Evolutionary conservation across 1,140 invertebrate genomes (phyloP).

Genomic region (Saxidomus purpurata): DNA sequence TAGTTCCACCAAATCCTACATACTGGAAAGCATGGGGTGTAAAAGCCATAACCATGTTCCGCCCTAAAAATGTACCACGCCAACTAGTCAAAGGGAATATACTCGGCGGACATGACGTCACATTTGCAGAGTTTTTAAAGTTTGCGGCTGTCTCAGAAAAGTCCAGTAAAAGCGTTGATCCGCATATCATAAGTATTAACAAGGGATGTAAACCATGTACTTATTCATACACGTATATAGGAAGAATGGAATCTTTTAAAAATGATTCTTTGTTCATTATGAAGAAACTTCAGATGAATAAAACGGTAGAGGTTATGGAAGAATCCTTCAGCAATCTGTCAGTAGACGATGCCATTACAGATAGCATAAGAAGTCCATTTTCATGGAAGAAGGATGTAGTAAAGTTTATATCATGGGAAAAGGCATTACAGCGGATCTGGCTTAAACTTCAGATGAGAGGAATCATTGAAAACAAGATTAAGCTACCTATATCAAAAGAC

Average conservation of each 20-base stretch:
- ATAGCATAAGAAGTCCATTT: conserved; percentile 42
- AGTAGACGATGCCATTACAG: conserved; percentile 42
- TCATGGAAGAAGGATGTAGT: conserved; percentile 18
- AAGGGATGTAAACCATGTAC: conserved; percentile 49
- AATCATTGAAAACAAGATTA: conserved; percentile 13
- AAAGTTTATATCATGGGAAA: conserved; percentile 55
- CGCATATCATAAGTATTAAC: conserved; percentile 41
- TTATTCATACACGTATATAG: conserved; percentile 41
- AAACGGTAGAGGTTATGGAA: background rate
- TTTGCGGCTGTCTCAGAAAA: background rate
- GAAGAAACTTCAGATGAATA: conserved; percentile 29
- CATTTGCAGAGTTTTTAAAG: conserved; percentile 53
- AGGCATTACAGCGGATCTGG: conserved; percentile 51
- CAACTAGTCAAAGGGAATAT: no score
- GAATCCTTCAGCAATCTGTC: background rate
- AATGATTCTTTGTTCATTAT: conserved; percentile 28
- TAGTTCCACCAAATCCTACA: conserved; percentile 43
- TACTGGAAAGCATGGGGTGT: conserved; percentile 58
- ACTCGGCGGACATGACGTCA: conserved; percentile 33
- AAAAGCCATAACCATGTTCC: background rate
- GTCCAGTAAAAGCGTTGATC: background rate
- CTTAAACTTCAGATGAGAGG: conserved; percentile 58
- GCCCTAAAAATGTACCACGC: background rate
- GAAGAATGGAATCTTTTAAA: conserved; percentile 47
- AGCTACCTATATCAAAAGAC: background rate